phyloP scores from a whole-genome alignment of 1,140 invertebrate species.

The Hyphantria cunea region DNA sequence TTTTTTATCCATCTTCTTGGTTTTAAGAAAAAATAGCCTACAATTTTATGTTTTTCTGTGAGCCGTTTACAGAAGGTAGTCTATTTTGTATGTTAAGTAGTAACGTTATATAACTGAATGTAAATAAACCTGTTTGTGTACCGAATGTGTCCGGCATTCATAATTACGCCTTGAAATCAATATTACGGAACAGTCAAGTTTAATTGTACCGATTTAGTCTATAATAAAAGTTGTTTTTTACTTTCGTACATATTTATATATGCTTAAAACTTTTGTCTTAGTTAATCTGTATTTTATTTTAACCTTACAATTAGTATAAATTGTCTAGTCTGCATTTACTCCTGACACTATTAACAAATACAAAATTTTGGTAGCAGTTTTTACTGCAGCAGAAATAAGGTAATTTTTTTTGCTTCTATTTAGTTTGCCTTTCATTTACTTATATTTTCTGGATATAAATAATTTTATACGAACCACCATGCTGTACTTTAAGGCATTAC shows the following conservation, averaged over 20 bases:
- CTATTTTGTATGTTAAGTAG: neutral
- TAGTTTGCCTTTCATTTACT: no score
- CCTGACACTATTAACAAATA: no score
- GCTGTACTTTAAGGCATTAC: no score
- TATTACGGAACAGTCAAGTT: neutral
- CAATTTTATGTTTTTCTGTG: no score
- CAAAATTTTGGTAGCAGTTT: no score
- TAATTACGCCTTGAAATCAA: slow-evolving; percentile 7
- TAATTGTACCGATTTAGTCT: neutral
- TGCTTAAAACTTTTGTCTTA: neutral
- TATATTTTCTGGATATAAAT: no score
- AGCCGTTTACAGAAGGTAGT: neutral
- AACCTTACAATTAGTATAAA: no score
- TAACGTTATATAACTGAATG: slow-evolving; percentile 17
- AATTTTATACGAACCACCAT: no score
- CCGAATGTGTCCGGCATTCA: slow-evolving; percentile 8
- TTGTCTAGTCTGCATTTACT: no score
- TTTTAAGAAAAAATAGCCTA: neutral
- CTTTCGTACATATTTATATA: no score
- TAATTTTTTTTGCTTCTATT: no score
- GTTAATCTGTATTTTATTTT: neutral
- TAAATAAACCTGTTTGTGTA: slow-evolving; percentile 9
- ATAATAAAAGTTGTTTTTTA: slow-evolving; percentile 10
- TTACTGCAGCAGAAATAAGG: no score
- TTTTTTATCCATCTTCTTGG: slow-evolving; percentile 3